These are phyloP conservation scores for Montipora capricornis DNA, from an alignment of 64 coral and sea anemone genomes.

Conservation along the genomic window DNA sequence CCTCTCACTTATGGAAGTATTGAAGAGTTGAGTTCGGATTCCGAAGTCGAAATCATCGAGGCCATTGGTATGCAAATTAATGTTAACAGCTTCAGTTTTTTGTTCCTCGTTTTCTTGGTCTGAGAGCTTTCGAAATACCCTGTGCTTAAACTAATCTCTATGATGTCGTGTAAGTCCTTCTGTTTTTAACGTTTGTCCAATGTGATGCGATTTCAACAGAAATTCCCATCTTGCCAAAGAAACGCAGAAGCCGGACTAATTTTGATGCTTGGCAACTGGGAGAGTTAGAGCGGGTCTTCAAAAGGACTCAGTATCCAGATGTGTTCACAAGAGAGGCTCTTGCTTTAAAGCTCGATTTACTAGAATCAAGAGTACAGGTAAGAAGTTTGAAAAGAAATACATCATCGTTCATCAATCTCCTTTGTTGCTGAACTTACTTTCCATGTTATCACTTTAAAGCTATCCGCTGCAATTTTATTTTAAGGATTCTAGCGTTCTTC, in stretches of 20 bases:
- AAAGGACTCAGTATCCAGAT: conserved; percentile 93
- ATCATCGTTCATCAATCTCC: not conserved
- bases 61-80: conserved; percentile 61
- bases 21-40: conserved; percentile 59
- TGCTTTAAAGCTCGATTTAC: conserved; percentile 86
- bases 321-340: conserved; percentile 90
- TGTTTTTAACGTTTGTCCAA: conserved; percentile 56
- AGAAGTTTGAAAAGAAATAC: not conserved
- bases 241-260: conserved; percentile 90
- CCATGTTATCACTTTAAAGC: not conserved
- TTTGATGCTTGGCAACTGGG: conserved; percentile 96
- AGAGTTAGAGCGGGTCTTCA: conserved; percentile 94
- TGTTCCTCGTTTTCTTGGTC: not conserved
- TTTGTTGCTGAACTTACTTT: not conserved
- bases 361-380: conserved; percentile 98
- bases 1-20: conserved; percentile 25
- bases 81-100: not conserved
- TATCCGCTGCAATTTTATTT: not conserved
- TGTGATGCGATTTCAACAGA: conserved; percentile 65
- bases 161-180: not conserved
- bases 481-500: not conserved
- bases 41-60: conserved; percentile 71
- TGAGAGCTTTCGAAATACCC: not conserved
- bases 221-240: conserved; percentile 91
- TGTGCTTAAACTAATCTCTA: not conserved